Conservation (phyloP, 2,113 vertebrate species). For the Oxygymnocypris stewartii region DNA sequence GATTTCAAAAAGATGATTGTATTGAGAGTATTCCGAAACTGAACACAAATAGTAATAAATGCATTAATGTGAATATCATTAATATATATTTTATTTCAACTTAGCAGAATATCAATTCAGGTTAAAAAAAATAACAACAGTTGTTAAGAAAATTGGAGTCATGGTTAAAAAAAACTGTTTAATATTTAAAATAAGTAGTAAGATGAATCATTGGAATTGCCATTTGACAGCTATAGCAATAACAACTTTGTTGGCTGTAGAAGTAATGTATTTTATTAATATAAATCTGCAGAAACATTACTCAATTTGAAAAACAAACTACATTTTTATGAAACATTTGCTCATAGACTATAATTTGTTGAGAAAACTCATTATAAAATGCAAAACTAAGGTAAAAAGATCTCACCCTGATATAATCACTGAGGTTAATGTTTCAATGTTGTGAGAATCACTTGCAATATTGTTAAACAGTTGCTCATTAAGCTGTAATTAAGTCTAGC, state of each 20-base stretch:
- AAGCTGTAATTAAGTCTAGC: conserved; percentile 23
- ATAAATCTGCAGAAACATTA: neutral
- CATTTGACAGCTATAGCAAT: neutral
- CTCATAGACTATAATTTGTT: neutral
- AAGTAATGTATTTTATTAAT: neutral
- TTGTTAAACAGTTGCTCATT: conserved; percentile 17
- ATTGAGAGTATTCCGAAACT: neutral
- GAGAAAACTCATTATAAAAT: conserved; percentile 19
- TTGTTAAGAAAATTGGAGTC: neutral
- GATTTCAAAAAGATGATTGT: neutral
- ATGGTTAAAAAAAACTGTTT: neutral
- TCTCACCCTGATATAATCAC: neutral
- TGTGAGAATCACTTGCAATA: neutral
- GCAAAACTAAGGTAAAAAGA: neutral
- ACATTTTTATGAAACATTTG: neutral
- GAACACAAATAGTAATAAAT: neutral
- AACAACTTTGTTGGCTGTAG: neutral
- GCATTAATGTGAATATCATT: neutral
- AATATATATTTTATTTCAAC: neutral
- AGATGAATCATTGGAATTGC: neutral
- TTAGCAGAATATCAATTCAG: neutral
- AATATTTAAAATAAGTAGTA: neutral
- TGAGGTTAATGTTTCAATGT: conserved; percentile 1
- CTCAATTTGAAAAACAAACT: neutral
- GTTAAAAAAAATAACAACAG: no score